Base-by-base conservation (phyloP, 2,888 invertebrate species). In the Calameuta pallipes region DNA sequence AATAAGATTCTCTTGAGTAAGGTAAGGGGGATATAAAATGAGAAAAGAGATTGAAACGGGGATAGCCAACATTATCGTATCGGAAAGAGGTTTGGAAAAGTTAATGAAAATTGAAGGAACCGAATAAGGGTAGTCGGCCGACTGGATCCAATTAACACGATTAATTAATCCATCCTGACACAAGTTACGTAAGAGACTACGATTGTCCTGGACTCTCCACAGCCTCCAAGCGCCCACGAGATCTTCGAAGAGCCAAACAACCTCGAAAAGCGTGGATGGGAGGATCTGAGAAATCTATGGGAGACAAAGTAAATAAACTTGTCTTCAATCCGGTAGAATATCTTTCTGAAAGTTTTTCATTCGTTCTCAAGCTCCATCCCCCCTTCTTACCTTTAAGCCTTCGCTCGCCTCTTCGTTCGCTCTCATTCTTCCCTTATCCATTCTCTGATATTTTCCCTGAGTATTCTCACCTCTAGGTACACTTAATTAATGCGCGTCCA, bases 1-100 rank as follows among this genome's bases (percentile, higher is more conserved):
- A 79, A 82, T 84, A 81, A 85, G 79, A 79, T 78, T 85, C 74
- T 76, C 77, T 80, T 77, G 82, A 81, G 79, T 83, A 82, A 79
- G 78, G 79, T 78, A 81, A 83, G 73, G 75, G 75, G 70, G 79
- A 12, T 12, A 36, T 36, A 78, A 79, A 79, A 85, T 82, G 80
- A 77, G 79, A 69, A 23, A 41, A 11, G 12, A 30, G 74, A 37
- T 15, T 41, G 41, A 23, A 56, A 56, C 41, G 23, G 15, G 41
- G 41, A 56, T 6, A 56, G 23, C 23, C 6, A 56, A 56, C 15
- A 23, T 23, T 23, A 56, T 56, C 15, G 41, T 56, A 23, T 56
- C 6, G 41, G 9, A 15, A 6, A 15, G 23, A 23, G 23, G 56
- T 56, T 56, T 23, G 56, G 23, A 23, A 23, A 23, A 56, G 15